These are phyloP conservation scores for Epinephelus awoara DNA, from an alignment of 2,797 vertebrate species.

Conservation along the genomic window DNA sequence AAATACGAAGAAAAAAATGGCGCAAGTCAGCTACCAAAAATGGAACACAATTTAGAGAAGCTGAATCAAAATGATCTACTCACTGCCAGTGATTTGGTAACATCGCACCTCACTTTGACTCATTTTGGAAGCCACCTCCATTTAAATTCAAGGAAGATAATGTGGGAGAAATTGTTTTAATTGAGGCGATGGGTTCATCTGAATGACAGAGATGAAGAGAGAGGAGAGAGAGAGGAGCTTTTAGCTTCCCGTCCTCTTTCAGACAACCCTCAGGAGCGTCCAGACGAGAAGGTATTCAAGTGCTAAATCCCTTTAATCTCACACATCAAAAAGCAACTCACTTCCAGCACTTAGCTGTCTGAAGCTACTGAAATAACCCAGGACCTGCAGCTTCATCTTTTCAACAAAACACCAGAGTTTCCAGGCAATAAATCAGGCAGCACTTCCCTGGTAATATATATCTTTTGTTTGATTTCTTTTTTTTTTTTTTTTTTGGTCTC, in stretches of 20 bases:
- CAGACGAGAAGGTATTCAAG: conserved; percentile 73
- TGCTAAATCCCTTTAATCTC: conserved; percentile 83
- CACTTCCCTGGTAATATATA: conserved; percentile 31
- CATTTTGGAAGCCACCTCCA: not conserved
- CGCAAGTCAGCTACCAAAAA: not conserved
- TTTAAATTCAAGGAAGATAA: conserved; percentile 47
- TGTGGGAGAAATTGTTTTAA: conserved; percentile 53
- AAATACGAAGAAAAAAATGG: not conserved
- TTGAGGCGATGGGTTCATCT: conserved; percentile 47
- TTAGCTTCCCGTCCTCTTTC: conserved; percentile 68
- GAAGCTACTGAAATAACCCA: conserved; percentile 58
- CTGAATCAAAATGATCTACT: not conserved
- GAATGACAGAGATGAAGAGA: conserved; percentile 45
- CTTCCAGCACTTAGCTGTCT: conserved; percentile 71
- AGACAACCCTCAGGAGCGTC: conserved; percentile 71
- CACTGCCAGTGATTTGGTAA: not conserved
- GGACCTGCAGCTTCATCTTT: conserved; percentile 52
- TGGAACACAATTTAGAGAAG: not conserved
- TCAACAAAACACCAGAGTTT: conserved; percentile 43
- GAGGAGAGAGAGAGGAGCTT: conserved; percentile 61
- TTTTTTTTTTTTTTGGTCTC: not conserved
- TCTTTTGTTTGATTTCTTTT: conserved; percentile 16
- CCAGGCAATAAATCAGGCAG: conserved; percentile 28
- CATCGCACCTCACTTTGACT: not conserved
- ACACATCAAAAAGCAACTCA: conserved; percentile 79